These are phyloP conservation scores for Atherix ibis DNA, from an alignment of 2,888 invertebrate species.

Conservation along the genomic window DNA sequence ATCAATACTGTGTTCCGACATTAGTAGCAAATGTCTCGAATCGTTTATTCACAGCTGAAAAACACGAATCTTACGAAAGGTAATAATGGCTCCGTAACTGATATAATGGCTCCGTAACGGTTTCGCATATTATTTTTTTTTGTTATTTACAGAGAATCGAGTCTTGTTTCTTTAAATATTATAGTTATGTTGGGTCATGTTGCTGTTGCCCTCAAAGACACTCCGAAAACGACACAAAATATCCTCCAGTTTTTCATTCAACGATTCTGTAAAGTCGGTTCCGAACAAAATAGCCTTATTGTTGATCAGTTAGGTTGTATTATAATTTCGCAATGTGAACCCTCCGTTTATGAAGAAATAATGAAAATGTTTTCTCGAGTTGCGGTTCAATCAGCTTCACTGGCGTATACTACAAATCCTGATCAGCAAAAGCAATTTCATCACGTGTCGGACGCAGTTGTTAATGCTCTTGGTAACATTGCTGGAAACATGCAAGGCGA, in stretches of 20 bases:
- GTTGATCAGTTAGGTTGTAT: slow-evolving; percentile 97
- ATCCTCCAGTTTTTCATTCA: slow-evolving; percentile 96
- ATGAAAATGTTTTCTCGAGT: slow-evolving; percentile 97
- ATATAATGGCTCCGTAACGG: too few relatives aligned
- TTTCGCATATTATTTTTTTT: not conserved
- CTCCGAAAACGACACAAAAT: slow-evolving; percentile 85
- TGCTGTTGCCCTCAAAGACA: slow-evolving; percentile 84
- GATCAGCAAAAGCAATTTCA: slow-evolving; percentile 43
- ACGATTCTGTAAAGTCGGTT: slow-evolving; percentile 82
- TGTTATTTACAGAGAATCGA: slow-evolving; percentile 55
- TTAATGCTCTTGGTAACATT: slow-evolving; percentile 92
- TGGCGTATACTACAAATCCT: slow-evolving; percentile 47
- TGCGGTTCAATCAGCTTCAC: slow-evolving; percentile 79
- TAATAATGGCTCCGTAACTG: too few relatives aligned
- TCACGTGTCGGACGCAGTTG: slow-evolving; percentile 87
- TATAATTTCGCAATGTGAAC: slow-evolving; percentile 84
- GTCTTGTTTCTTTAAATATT: slow-evolving; percentile 88
- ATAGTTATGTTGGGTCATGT: slow-evolving; percentile 96
- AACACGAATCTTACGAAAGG: slow-evolving; percentile 57
- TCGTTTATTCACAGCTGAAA: slow-evolving; percentile 83
- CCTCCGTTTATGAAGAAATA: slow-evolving; percentile 77
- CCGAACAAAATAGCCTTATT: slow-evolving; percentile 81
- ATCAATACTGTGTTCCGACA: slow-evolving; percentile 88
- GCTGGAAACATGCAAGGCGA: slow-evolving; percentile 88
- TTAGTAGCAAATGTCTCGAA: slow-evolving; percentile 93